Evolutionary conservation across 2,888 invertebrate genomes (phyloP).

Genomic region (Lasioglossum figueresi): DNA sequence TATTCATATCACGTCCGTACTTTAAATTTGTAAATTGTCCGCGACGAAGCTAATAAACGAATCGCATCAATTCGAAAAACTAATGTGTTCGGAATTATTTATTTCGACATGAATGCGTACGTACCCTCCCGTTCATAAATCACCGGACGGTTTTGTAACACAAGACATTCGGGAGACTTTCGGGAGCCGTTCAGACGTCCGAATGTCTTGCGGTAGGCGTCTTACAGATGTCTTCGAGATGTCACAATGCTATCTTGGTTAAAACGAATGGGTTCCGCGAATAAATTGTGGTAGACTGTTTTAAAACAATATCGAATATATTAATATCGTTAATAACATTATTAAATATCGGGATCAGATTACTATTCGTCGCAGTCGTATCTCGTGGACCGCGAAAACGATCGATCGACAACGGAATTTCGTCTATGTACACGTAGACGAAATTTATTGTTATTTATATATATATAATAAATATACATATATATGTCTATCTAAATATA

Average conservation of each 20-base stretch:
- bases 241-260: too few species aligned
- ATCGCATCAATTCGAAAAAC: slow-evolving; percentile 13
- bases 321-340: slow-evolving; percentile 78
- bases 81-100: not conserved
- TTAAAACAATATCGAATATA: slow-evolving; percentile 81
- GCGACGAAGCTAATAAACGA: slow-evolving; percentile 38
- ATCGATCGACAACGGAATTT: slow-evolving; percentile 35
- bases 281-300: slow-evolving; percentile 53
- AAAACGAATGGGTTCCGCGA: slow-evolving; percentile 30
- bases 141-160: too few species aligned
- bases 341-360: slow-evolving; percentile 77
- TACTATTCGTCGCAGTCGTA: slow-evolving; percentile 69
- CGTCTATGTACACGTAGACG: slow-evolving; percentile 42
- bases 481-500: not conserved
- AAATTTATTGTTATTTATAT: slow-evolving; percentile 23
- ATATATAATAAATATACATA: not conserved
- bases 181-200: too few species aligned
- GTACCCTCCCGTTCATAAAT: too few species aligned
- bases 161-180: too few species aligned
- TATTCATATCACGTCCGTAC: not conserved
- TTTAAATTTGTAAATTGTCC: slow-evolving; percentile 39
- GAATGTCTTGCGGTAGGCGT: too few species aligned
- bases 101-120: not conserved
- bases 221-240: too few species aligned
- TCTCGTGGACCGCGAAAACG: slow-evolving; percentile 43